Base-by-base conservation (phyloP, 1,140 invertebrate species). In the Procambarus virginalis region DNA sequence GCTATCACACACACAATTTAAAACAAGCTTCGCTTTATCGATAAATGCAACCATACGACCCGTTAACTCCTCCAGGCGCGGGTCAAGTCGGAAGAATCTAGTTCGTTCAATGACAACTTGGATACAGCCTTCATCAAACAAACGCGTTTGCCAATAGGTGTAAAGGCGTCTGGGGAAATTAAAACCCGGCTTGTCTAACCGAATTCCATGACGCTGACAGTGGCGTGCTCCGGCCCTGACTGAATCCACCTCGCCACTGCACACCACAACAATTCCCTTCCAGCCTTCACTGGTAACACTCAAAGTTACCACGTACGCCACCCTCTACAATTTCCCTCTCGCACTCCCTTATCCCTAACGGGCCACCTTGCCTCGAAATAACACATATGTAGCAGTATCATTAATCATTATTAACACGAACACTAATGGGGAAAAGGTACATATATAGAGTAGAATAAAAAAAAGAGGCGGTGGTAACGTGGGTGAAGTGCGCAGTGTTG, bases 201-300 rank as follows among this genome's bases (percentile, higher is more conserved):
- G 6, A 73, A 22, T 34, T 73, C 68, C 68, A 73, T 34, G 4
- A 2, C n/a, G 68, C 10, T 73, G n/a, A 3, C 5, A 6, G 68
- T 34, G n/a, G 20, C 22, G 8, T 20, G n/a, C 1, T 58, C 46
- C 49, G 20, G 49, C 8, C 78, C 49, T 5, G 49, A 80, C 78
- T 58, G 46, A 51, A 80, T 2, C 78, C 10, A 80, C 78, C 78
- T 80, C 78, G 78, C n/a, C 78, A 80, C 78, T 80, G 78, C 20
- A 22, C 17, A 80, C 51, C 78, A 80, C n/a, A 51, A 80, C 78
- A 80, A 80, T 80, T 80, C 58, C 12, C 78, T 22, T 49, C 17
- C 9, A 55, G 49, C 49, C 49, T 80, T 46, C 10, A 58, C 78
- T 80, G 78, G 78, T 58, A 80, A 80, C 20, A n/a, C 6, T n/a